Base-by-base conservation (phyloP, 2,113 vertebrate species). In the Megatriorchis doriae region DNA sequence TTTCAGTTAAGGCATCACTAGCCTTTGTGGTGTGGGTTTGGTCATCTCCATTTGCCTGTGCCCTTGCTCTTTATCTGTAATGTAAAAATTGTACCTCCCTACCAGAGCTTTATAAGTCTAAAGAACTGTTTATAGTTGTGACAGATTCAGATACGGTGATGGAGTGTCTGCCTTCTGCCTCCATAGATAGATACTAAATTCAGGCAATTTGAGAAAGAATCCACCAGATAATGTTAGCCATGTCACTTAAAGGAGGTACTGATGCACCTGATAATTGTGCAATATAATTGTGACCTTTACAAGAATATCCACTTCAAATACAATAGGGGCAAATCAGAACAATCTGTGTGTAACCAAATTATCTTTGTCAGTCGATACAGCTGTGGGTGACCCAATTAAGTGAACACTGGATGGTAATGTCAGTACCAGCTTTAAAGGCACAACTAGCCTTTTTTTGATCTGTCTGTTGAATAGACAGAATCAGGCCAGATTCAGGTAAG, bases 401-500 rank as follows among this genome's bases (percentile, higher is more conserved):
- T 50, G 82, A 83, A n/a, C 16, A 9, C 10, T 42, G 63, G 63
- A 50, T 15, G 3, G 22, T 81, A 73, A 81, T 0, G 0, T 83
- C 86, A 82, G 50, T 27, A 70, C 32, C 50, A 71, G 40, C 20
- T 92, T 83, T 81, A 86, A 86, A 88, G 50, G 32, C 21, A 58
- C 45, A 80, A 70, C 21, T 65, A 53, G 25, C 32, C 36, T 62
- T 88, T 53, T 91, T 90, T 85, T 85, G 22, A 58, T 93, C 80
- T 86, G 9, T 15, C 38, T 86, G 38, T 31, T 65, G 40, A 84
- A 43, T 18, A 86, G 90, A 83, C 42, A 90, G 71, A 88, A 88
- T 81, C 78, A 78, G 82, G 63, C 68, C 68, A 88, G 42, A 50
- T 40, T 70, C 66, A 92, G 78, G 45, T 73, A 77, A 85, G 47